These are phyloP conservation scores for Paratilapia polleni DNA, from an alignment of 2,113 vertebrate genomes.

Conservation along the genomic window DNA sequence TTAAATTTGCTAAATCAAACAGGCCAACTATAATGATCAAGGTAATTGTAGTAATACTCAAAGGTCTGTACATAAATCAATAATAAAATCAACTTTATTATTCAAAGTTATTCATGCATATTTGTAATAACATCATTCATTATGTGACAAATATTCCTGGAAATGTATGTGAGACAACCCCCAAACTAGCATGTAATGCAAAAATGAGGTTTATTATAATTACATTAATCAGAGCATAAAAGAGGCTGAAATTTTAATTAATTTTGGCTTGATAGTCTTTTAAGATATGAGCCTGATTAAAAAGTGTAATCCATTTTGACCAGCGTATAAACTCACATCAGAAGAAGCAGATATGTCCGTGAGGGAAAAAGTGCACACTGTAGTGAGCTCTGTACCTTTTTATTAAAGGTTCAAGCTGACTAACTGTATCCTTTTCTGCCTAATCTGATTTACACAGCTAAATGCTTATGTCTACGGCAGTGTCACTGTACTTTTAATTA, in stretches of 20 bases:
- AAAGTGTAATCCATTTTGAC: slow-evolving; percentile 72
- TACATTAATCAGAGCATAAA: slow-evolving; percentile 65
- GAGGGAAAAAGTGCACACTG: slow-evolving; percentile 3
- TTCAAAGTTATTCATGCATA: slow-evolving; percentile 37
- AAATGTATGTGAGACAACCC: background rate
- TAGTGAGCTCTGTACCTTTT: slow-evolving; percentile 18
- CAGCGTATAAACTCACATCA: slow-evolving; percentile 66
- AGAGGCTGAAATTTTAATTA: slow-evolving; percentile 74
- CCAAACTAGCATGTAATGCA: slow-evolving; percentile 28
- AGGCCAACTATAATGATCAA: background rate
- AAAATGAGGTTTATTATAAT: slow-evolving; percentile 52
- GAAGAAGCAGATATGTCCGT: slow-evolving; percentile 39
- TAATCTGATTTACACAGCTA: slow-evolving; percentile 73
- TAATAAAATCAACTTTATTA: slow-evolving; percentile 28
- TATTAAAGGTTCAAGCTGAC: slow-evolving; percentile 60
- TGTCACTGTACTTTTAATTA: slow-evolving; percentile 72
- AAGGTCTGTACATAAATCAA: slow-evolving; percentile 30
- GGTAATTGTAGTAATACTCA: background rate
- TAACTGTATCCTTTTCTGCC: slow-evolving; percentile 69
- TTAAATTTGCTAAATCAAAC: background rate
- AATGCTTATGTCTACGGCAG: slow-evolving; percentile 52
- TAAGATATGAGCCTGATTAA: slow-evolving; percentile 70
- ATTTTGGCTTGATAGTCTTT: slow-evolving; percentile 66
- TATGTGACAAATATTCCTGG: slow-evolving; percentile 31
- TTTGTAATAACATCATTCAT: slow-evolving; percentile 34